These are phyloP conservation scores for Acrocyrtus sp. DNA, from an alignment of 2,888 invertebrate genomes.

Conservation along the genomic window DNA sequence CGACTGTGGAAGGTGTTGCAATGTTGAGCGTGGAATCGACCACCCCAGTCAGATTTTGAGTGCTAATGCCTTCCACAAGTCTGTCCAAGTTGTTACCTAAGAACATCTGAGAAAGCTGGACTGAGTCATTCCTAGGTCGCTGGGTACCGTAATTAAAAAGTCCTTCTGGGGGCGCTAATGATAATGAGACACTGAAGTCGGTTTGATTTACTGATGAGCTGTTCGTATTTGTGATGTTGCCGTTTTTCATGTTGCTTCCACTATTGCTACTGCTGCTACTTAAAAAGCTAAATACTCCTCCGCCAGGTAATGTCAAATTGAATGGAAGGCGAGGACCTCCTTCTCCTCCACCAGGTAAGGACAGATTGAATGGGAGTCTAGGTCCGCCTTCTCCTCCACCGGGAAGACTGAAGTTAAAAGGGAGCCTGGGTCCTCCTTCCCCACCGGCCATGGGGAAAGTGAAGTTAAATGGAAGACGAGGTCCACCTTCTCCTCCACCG, in stretches of 20 bases:
- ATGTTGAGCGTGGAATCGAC: slow-evolving; percentile 42
- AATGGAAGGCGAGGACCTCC: neutral
- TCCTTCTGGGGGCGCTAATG: slow-evolving; percentile 21
- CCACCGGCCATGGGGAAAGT: neutral
- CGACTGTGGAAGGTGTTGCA: slow-evolving; percentile 41
- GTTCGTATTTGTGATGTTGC: too few relatives aligned
- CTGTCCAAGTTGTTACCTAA: slow-evolving; percentile 30
- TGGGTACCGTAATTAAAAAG: slow-evolving; percentile 18
- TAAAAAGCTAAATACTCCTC: neutral
- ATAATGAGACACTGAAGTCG: neutral
- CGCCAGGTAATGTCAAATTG: neutral
- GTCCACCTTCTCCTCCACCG: neutral
- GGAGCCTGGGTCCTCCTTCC: neutral
- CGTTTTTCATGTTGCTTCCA: too few relatives aligned
- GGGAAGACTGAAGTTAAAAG: neutral
- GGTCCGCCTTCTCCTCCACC: neutral
- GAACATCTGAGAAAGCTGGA: slow-evolving; percentile 30
- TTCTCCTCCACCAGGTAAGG: neutral
- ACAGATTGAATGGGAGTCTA: neutral
- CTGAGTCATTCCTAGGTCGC: slow-evolving; percentile 24
- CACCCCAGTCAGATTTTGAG: slow-evolving; percentile 44
- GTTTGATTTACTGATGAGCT: neutral
- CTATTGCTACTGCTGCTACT: too few relatives aligned
- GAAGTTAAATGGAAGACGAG: slow-evolving; percentile 11
- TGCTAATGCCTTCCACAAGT: slow-evolving; percentile 33